Evolutionary conservation across 2,888 invertebrate genomes (phyloP).

Genomic region (Marasmarcha lunaedactyla): DNA sequence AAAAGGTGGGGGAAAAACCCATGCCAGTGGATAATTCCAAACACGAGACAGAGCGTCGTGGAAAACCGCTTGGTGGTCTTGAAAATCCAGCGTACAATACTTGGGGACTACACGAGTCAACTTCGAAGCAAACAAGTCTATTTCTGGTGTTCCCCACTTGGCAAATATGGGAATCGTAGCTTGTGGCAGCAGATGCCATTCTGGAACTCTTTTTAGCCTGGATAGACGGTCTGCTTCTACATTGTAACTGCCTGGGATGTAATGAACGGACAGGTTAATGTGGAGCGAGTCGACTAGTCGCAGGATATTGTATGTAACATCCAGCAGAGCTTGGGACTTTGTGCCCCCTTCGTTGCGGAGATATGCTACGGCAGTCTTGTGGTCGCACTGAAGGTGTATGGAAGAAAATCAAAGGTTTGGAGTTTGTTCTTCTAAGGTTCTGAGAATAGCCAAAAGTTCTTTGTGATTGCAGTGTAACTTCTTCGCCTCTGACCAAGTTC

Average conservation of each 20-base stretch:
- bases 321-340: too few relatives aligned
- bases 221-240: too few relatives aligned
- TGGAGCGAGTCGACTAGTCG: too few relatives aligned
- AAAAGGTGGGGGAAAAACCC: conserved; percentile 17
- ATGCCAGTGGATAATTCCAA: conserved; percentile 15
- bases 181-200: conserved; percentile 16
- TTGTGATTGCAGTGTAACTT: conserved; percentile 16
- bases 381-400: conserved; percentile 20
- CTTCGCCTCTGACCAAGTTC: conserved; percentile 12
- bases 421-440: conserved; percentile 7
- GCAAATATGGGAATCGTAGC: conserved; percentile 11
- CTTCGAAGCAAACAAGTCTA: conserved; percentile 15
- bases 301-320: too few relatives aligned
- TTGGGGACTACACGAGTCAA: conserved; percentile 9
- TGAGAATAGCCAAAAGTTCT: conserved; percentile 16
- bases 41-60: conserved; percentile 11
- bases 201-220: too few relatives aligned
- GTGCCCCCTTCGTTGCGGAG: conserved; percentile 11
- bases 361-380: conserved; percentile 14
- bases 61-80: conserved; percentile 10
- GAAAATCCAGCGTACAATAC: conserved; percentile 11
- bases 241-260: too few relatives aligned
- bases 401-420: conserved; percentile 5
- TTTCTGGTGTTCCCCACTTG: conserved; percentile 12
- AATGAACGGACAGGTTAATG: too few relatives aligned